A percentile compares a stretch with the other conserved stretches of the same genome.
Evolutionary conservation across 2,888 invertebrate species (phyloP).

Genomic region (Deilephila porcellus): DNA sequence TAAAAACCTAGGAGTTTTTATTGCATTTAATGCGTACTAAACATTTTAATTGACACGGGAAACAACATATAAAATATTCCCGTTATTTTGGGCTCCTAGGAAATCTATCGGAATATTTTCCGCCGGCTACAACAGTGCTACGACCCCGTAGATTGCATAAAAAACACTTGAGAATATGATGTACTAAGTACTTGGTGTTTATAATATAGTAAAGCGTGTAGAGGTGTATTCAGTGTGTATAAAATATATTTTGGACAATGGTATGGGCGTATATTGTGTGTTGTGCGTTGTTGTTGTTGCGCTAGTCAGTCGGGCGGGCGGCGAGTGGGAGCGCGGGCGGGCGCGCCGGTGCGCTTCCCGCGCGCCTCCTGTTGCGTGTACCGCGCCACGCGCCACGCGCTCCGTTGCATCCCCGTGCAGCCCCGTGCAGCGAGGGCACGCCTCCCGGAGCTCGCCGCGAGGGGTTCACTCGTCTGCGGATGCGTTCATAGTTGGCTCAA

Average conservation of each 20-base stretch:
- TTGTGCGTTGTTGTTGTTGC: too few relatives aligned
- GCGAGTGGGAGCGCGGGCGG: slow-evolving; percentile 53
- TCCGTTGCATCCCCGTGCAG: slow-evolving; percentile 55
- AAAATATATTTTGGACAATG: slow-evolving; percentile 40
- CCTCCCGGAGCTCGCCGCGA: slow-evolving; percentile 49
- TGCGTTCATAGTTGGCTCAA: slow-evolving; percentile 53
- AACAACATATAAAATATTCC: neutral
- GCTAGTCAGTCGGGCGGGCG: slow-evolving; percentile 62
- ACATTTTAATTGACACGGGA: too few relatives aligned
- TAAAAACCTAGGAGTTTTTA: too few relatives aligned
- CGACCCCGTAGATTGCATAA: neutral
- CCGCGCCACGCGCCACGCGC: slow-evolving; percentile 47
- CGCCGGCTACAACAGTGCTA: neutral
- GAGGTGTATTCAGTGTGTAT: slow-evolving; percentile 33
- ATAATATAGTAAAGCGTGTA: neutral
- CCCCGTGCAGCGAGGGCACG: slow-evolving; percentile 57
- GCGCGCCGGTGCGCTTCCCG: slow-evolving; percentile 41
- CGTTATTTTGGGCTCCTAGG: neutral
- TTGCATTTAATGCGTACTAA: too few relatives aligned
- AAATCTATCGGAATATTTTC: neutral
- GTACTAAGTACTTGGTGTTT: too few relatives aligned
- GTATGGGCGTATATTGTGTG: slow-evolving; percentile 51
- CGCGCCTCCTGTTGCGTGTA: slow-evolving; percentile 48
- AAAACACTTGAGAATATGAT: too few relatives aligned
- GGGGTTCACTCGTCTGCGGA: slow-evolving; percentile 37